Base-by-base conservation (phyloP, 23 tunicate species). In the Clavelina lepadiformis region DNA sequence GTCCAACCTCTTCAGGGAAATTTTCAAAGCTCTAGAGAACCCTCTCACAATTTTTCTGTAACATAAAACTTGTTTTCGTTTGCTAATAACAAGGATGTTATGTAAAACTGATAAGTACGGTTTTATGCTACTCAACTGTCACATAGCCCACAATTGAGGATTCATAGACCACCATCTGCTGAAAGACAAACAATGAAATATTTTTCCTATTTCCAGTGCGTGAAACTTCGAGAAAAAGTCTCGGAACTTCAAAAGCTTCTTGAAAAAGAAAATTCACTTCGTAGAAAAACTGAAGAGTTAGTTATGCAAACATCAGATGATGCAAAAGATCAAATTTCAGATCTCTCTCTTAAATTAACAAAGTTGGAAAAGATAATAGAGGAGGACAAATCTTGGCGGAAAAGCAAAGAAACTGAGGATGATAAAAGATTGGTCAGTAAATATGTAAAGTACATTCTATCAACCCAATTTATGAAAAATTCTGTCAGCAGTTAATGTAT, bases 311-410 rank as follows among this genome's bases (percentile, higher is more conserved):
- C 78, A 8, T 54, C 86, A 11, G 72, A 71, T 35, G 53, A 61
- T 20, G 72, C 78, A 2, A 71, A 62, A 61, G 35, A 71, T 64
- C 78, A 71, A 80, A 57, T 80, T 38, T n/a, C 33, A 0, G 76
- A 80, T 22, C 57, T 80, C 5, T 11, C 53, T 7, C 24, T 36
- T 3, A 80, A 80, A 30, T 19, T 71, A 4, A 29, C n/a, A 31
- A 38, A 55, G 20, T 54, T 70, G 19, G 77, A 70, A 27, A 61
- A 41, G 32, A 7, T 60, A 30, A 13, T 71, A 26, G 71, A 38
- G 25, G 66, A 71, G 18, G 65, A 74, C 24, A 61, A 38, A 51
- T 54, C 36, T 31, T 49, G 76, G 71, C 51, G 71, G 41, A 80
- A 54, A 6, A 62, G 3, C 37, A 67, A 58, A 13, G 76, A 71